Evolutionary conservation across 2,888 invertebrate species (phyloP), one percentile per base, ranked within the genome.

Genomic region (Epistrophe eligans): DNA sequence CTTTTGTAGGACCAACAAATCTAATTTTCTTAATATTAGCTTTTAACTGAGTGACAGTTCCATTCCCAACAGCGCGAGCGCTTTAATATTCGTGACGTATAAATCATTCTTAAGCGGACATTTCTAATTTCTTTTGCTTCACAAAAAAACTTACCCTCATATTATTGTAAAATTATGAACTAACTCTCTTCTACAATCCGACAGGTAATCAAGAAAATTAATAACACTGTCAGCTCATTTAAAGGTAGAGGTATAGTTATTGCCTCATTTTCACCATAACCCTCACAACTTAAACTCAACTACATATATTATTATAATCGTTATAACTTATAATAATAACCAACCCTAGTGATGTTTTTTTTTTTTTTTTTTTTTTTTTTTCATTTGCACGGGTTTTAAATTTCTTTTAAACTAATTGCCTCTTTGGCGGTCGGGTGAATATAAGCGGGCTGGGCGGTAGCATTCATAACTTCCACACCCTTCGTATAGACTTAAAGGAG

Each of bases 371-470:
- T 32, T 2, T 32, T 35, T 7, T 35, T 35, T 35, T 45, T 11
- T 35, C 28, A 9, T 19, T 55, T 45, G 32, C 58, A 43, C 24
- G 6, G 17, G 13, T 67, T 58, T 55, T 57, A 38, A 71, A 58
- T 62, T 58, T 60, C 35, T 28, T 58, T 79, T 76, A 24, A 83
- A 79, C 79, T 87, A 83, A 83, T 83, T 87, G 74, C 74, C 32
- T 55, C 55, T 48, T 52, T 50, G 43, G 43, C 10, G 24, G 24
- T 57, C n/a, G n/a, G n/a, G 3, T 4, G 45, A n/a, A n/a, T n/a
- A n/a, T n/a, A n/a, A n/a, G 7, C 6, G 28, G 13, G 8, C 10
- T 62, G 35, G 35, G 52, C 17, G 17, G 11, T 17, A 17, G 6
- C 38, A 40, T 62, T 74, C 50, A 60, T 48, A 77, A 77, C 43